Percentiles rank a stretch among this genome's conserved stretches.
Evolutionary conservation across 2,113 vertebrate species (phyloP).

Genomic region (Papio anubis): DNA sequence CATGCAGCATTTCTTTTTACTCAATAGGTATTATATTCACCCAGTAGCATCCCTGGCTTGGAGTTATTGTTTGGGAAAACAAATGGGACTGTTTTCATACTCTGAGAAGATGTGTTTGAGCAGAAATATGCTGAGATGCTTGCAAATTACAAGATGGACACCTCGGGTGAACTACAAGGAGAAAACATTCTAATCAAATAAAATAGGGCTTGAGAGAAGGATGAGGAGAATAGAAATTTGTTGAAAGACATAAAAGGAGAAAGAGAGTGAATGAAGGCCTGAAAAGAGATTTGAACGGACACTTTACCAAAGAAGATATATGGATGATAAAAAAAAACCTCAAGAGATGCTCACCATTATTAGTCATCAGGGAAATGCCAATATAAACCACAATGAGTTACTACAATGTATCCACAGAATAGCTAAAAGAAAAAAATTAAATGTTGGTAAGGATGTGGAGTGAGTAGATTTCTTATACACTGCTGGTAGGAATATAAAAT

Average conservation of each 20-base stretch:
- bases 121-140: background rate
- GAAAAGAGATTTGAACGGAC: background rate
- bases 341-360: background rate
- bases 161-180: background rate
- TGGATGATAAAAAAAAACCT: background rate
- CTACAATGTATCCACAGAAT: background rate
- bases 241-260: background rate
- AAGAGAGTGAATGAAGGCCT: background rate
- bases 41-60: background rate
- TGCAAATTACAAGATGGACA: background rate
- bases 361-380: background rate
- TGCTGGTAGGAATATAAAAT: background rate
- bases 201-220: background rate
- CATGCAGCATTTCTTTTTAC: background rate
- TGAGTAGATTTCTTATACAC: background rate
- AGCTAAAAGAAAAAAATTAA: background rate
- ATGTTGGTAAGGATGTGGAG: background rate
- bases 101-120: background rate
- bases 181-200: background rate
- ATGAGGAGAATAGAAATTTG: background rate
- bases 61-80: background rate
- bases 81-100: background rate
- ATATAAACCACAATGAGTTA: background rate
- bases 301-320: background rate
- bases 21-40: background rate